Conservation (phyloP, 1,140 invertebrate genomes). For the Lasaia peninsularis region DNA sequence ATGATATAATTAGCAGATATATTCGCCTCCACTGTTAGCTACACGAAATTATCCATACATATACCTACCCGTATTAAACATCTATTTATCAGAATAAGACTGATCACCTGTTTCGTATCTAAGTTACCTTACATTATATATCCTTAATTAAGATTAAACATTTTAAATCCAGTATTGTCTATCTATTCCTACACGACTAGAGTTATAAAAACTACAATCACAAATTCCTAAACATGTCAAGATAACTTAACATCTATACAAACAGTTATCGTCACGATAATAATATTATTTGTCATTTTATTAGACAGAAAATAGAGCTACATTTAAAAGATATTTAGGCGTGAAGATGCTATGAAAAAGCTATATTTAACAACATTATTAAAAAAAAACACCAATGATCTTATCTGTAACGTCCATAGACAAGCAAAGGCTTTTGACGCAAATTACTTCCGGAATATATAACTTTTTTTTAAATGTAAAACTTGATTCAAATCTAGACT, state of each 20-base stretch:
- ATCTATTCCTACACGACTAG: conserved; percentile 26
- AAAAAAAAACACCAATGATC: no score
- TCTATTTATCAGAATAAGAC: background rate
- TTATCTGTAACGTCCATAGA: no score
- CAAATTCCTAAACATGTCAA: conserved; percentile 30
- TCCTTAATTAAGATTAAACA: conserved; percentile 5
- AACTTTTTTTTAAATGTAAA: no score
- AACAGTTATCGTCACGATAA: background rate
- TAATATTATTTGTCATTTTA: no score
- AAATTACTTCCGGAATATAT: no score
- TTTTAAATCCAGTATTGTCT: conserved; percentile 30
- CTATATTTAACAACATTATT: no score
- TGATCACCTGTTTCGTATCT: conserved; percentile 3
- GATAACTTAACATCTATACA: conserved; percentile 13
- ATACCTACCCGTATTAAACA: conserved; percentile 4
- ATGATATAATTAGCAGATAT: background rate
- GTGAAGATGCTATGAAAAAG: no score
- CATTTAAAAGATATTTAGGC: no score
- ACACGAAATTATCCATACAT: background rate
- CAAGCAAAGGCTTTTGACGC: no score
- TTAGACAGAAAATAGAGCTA: no score
- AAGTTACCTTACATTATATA: background rate
- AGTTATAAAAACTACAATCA: conserved; percentile 40
- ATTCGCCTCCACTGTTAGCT: background rate
- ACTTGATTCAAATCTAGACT: no score